Evolutionary conservation across 2,797 vertebrate species (phyloP), one percentile per base, ranked within the genome.

Genomic region (Esox lucius): DNA sequence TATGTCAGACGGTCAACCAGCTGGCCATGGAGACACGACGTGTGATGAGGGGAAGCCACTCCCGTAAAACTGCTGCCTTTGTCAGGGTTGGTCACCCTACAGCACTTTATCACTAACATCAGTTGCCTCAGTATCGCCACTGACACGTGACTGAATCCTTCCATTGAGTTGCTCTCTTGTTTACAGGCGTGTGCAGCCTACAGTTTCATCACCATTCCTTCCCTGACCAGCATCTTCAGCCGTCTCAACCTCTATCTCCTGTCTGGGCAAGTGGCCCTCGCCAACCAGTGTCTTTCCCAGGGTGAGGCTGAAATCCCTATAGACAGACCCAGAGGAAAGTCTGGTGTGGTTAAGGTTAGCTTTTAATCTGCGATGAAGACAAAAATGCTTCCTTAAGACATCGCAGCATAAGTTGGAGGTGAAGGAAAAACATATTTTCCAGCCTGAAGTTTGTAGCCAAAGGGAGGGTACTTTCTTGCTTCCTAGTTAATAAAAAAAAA

Each of bases 241-340:
- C 94, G 96, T 0, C 96, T 99, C 76, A 96, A 95, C 80, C 95
- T 99, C 70, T 99, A 99, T 70, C 91, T 99, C 77, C 93, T 96
- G 48, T 98, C 98, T 0, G 98, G 97, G 56, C 97, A 99, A 89
- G 96, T 99, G 1, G 97, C 98, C 19, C 81, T 99, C 88, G 96
- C 96, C 86, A 99, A 99, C 85, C 97, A 98, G 92, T 99, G 98
- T 90, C 95, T 99, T 76, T 98, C 98, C 31, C 98, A 99, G 92
- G 97, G 98, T 99, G 88, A 95, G 95, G 61, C 97, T 99, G 88
- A 95, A 94, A 62, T 53, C 56, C 17, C 26, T n/a, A 17, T 6
- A 61, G 56, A 61, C 22, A 61, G 22, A 22, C 56, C 8, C 56
- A 59, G 9, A 22, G n/a, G 6, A 11, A 13, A 46, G 46, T 11